Evolutionary conservation across 2,113 vertebrate species (phyloP), one percentile per base, ranked within the genome.

Genomic region (Hydrolagus affinis): DNA sequence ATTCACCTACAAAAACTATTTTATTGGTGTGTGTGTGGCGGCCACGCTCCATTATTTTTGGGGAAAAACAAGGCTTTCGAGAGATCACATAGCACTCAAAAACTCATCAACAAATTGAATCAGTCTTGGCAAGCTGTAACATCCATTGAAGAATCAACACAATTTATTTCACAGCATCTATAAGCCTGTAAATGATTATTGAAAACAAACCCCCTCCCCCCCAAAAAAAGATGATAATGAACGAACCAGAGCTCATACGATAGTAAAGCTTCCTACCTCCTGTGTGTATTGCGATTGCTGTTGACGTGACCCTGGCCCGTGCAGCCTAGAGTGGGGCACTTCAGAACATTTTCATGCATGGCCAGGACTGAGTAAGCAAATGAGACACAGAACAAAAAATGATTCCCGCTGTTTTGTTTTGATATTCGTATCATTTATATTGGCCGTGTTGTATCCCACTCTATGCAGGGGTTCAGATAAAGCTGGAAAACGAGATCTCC

Each of bases 261-360:
- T n/a, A 28, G 23, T 12, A 9, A 85, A 71, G 0, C 4, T 73
- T 1, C 0, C 25, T 96, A 99, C 98, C 98, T 99, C 90, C 98
- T 94, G 89, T 99, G 97, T 9, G 98, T 99, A 94, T 98, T 99
- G 73, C 98, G 95, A 92, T 99, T 99, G 95, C 98, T 99, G 93
- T 99, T 99, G 87, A 99, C 97, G 0, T 99, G 98, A 87, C 98
- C 98, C 91, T 99, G 97, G 88, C 98, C 98, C 0, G 98, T 98
- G 91, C 98, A 99, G 88, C 98, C 98, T 2, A 97, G 97, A 0
- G 98, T 99, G 10, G 98, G 98, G 89, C 98, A 99, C 92, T 99
- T 99, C 89, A 99, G 92, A 89, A 99, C 97, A 32, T 98, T 99
- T 92, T 99, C 98, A 14, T 99, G 98, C 98, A 99, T 98, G 80